Percentiles rank a stretch among this genome's conserved stretches.
These are phyloP conservation scores for Cyclina sinensis DNA, from an alignment of 1,140 invertebrate species.

Conservation along the genomic window DNA sequence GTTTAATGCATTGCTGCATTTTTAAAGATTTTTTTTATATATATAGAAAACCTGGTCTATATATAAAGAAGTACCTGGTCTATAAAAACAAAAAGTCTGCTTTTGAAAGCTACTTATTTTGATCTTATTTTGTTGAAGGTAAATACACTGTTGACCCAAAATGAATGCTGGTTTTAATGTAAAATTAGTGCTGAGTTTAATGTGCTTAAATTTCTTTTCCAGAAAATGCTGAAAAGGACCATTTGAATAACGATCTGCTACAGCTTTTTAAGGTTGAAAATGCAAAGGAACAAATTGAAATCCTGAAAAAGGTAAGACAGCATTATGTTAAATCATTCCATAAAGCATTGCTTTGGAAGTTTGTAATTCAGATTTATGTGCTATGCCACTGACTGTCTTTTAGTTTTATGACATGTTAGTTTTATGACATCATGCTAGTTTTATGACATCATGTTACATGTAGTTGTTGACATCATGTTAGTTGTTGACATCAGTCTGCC, in stretches of 20 bases:
- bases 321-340: too few relatives aligned
- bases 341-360: too few relatives aligned
- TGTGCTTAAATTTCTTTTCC: neutral
- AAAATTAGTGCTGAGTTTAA: neutral
- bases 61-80: neutral
- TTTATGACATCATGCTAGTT: too few relatives aligned
- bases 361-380: too few relatives aligned
- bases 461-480: too few relatives aligned
- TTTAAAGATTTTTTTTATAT: too few relatives aligned
- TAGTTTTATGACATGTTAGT: too few relatives aligned
- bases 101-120: neutral
- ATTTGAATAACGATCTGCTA: neutral
- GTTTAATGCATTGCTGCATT: neutral
- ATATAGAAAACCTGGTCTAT: too few relatives aligned
- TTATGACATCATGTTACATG: too few relatives aligned
- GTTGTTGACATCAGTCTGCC: too few relatives aligned
- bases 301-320: conserved; percentile 53
- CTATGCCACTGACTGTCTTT: too few relatives aligned
- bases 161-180: neutral
- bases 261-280: neutral
- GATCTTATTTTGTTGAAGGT: neutral
- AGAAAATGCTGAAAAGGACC: neutral
- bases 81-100: neutral
- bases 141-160: neutral
- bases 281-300: conserved; percentile 53